A percentile compares a stretch with the other conserved stretches of the same genome.
Conservation (phyloP, 2,888 invertebrate species). For the Muscina levida region DNA sequence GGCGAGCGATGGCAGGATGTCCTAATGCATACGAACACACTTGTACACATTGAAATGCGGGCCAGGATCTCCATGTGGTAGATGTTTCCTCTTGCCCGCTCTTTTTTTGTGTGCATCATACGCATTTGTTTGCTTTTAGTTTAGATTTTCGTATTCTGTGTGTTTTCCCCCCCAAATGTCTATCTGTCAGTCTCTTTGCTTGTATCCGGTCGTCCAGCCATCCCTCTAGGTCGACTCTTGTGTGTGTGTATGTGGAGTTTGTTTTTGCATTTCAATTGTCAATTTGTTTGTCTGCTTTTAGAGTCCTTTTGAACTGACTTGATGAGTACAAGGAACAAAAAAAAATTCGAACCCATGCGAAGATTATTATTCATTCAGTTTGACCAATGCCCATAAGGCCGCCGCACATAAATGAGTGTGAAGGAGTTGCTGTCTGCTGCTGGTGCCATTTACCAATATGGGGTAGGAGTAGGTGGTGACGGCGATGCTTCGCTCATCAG, state of each 20-base stretch:
- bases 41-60: no score
- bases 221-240: neutral
- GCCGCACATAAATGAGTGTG: slow-evolving; percentile 31
- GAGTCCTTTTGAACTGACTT: slow-evolving; percentile 49
- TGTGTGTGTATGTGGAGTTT: slow-evolving; percentile 2
- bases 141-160: slow-evolving; percentile 52
- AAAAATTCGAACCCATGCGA: slow-evolving; percentile 1
- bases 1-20: no score
- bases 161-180: slow-evolving; percentile 9
- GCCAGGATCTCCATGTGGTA: neutral
- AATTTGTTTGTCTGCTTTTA: slow-evolving; percentile 60
- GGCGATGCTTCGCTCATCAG: no score
- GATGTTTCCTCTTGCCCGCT: no score
- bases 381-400: slow-evolving; percentile 57
- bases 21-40: no score
- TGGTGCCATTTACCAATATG: no score
- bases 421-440: no score
- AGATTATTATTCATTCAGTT: slow-evolving; percentile 58
- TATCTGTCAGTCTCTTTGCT: neutral
- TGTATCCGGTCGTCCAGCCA: neutral
- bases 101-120: slow-evolving; percentile 32
- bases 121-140: slow-evolving; percentile 28
- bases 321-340: slow-evolving; percentile 12
- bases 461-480: no score
- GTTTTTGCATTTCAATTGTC: slow-evolving; percentile 59